A percentile compares a stretch with the other conserved stretches of the same genome.
phyloP scores from a whole-genome alignment of 35 echinoderm and acorn worm genomes.

The Amphiura filiformis region DNA sequence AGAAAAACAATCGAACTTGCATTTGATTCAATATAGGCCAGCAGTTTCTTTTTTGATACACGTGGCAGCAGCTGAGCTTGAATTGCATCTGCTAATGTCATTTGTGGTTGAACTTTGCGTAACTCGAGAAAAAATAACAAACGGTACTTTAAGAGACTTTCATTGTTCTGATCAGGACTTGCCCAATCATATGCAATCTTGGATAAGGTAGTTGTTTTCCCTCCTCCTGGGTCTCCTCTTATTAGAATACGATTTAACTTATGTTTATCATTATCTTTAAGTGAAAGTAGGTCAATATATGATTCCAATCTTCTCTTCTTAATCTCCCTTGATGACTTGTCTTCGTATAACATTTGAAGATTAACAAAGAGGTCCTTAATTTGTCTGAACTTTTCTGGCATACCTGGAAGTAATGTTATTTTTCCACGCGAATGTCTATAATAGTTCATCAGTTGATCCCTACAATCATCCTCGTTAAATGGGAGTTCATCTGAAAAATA shows the following conservation, averaged over 20 bases:
- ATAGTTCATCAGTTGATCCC: background rate
- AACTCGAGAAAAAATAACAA: background rate
- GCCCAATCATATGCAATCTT: background rate
- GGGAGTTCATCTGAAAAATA: background rate
- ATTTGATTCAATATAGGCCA: background rate
- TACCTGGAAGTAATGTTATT: background rate
- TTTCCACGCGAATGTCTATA: background rate
- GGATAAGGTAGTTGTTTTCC: background rate
- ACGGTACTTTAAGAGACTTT: background rate
- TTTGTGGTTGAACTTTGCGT: background rate
- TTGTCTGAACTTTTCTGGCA: background rate
- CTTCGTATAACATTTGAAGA: background rate
- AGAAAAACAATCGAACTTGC: background rate
- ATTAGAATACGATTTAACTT: background rate
- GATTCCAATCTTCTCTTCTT: background rate
- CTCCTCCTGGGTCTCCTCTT: background rate
- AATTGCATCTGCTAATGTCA: background rate
- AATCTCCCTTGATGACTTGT: background rate
- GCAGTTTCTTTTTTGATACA: background rate
- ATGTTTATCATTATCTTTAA: background rate
- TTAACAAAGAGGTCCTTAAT: background rate
- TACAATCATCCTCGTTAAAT: background rate
- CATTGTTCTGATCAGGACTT: background rate
- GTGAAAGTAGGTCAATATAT: background rate
- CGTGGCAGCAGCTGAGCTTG: background rate